These are phyloP conservation scores for Hippocampus barbouri DNA, from an alignment of 2,113 vertebrate species.

Conservation along the genomic window DNA sequence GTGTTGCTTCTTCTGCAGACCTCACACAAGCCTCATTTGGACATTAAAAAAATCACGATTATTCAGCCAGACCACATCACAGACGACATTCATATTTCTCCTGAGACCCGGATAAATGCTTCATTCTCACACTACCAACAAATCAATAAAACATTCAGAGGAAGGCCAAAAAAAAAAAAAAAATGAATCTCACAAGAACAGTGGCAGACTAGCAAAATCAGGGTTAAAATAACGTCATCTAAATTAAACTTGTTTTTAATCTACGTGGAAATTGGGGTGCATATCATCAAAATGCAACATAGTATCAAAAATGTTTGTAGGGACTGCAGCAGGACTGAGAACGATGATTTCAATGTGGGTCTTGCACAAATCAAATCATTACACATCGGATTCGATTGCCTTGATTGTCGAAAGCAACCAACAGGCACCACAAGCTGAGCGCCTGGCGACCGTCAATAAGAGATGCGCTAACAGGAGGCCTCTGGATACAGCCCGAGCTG, in stretches of 20 bases:
- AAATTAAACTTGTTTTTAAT: too few species aligned
- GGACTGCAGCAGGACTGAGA: too few species aligned
- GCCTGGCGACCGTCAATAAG: not conserved
- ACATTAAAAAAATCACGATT: conserved; percentile 50
- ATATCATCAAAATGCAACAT: too few species aligned
- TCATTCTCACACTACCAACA: conserved; percentile 52
- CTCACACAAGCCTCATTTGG: conserved; percentile 41
- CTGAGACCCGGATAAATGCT: conserved; percentile 57
- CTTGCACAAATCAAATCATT: too few species aligned
- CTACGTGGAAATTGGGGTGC: too few species aligned
- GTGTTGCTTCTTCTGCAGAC: conserved; percentile 12
- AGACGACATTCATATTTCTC: conserved; percentile 61
- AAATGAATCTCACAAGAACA: conserved; percentile 43
- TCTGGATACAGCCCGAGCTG: conserved; percentile 23
- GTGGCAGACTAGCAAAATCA: conserved; percentile 15
- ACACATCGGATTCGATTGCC: too few species aligned
- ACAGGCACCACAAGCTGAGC: not conserved
- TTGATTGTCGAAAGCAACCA: not conserved
- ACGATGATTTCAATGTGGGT: too few species aligned
- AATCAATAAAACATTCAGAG: conserved; percentile 69
- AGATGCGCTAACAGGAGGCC: not conserved
- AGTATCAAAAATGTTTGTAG: too few species aligned
- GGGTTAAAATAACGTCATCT: not conserved
- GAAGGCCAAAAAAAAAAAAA: conserved; percentile 25
- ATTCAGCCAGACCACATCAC: conserved; percentile 52